phyloP scores from a whole-genome alignment of 1,140 invertebrate genomes.

The Globodera ellingtonae region DNA sequence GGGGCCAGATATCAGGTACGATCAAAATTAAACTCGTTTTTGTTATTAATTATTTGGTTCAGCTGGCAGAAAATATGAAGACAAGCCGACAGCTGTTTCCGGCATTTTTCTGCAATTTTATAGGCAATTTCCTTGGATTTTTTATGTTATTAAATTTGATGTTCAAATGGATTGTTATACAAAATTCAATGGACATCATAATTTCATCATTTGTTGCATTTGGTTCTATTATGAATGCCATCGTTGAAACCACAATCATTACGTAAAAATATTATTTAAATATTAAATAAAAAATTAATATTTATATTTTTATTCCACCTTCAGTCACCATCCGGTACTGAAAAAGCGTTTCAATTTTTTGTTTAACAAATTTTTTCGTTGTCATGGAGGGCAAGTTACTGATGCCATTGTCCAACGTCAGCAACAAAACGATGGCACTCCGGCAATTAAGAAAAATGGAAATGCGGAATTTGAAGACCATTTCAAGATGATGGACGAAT shows the following conservation, averaged over 20 bases:
- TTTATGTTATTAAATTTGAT: background rate
- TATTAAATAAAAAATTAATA: background rate
- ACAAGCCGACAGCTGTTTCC: background rate
- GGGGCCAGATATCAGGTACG: background rate
- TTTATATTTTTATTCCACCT: background rate
- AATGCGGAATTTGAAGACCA: too few species aligned
- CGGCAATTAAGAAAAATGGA: too few species aligned
- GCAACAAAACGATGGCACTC: too few species aligned
- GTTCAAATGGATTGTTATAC: background rate
- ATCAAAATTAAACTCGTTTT: background rate
- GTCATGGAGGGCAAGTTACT: background rate
- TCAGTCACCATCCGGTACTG: constrained; percentile 11
- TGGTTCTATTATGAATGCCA: background rate
- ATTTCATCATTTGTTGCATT: background rate
- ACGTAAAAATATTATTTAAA: background rate
- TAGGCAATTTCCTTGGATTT: background rate
- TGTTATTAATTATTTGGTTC: background rate
- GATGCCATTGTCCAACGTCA: too few species aligned
- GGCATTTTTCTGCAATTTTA: constrained; percentile 8
- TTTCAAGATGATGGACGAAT: too few species aligned
- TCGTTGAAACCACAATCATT: constrained; percentile 1
- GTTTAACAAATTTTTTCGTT: constrained; percentile 1
- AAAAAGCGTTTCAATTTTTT: constrained; percentile 2
- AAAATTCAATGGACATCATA: background rate
- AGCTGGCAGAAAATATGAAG: constrained; percentile 11